Evolutionary conservation across 2,797 vertebrate species (phyloP).

Genomic region (Erethizon dorsatum): DNA sequence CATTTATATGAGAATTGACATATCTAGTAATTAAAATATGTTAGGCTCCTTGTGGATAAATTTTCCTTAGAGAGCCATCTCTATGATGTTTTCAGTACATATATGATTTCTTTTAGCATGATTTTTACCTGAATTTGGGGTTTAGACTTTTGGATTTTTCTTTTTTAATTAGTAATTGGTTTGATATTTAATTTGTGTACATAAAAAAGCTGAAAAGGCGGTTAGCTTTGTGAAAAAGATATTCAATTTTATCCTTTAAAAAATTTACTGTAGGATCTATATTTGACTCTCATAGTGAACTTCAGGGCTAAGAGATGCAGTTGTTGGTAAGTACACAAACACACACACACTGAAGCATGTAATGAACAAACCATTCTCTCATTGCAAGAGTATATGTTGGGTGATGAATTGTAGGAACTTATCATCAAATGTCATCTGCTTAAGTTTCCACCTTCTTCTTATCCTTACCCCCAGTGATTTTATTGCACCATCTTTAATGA

Average conservation of each 20-base stretch:
- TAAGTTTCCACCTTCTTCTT: background rate
- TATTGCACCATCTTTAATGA: background rate
- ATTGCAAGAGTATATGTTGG: background rate
- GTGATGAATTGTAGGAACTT: background rate
- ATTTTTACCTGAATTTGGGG: background rate
- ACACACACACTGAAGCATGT: background rate
- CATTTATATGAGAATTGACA: background rate
- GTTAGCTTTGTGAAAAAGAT: background rate
- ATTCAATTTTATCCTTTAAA: background rate
- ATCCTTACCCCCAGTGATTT: background rate
- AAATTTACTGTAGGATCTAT: background rate
- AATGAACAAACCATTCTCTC: background rate
- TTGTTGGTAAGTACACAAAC: background rate
- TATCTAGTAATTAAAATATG: background rate
- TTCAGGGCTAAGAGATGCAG: background rate
- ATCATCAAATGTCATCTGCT: background rate
- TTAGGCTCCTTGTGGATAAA: background rate
- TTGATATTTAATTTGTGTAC: background rate
- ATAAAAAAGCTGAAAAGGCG: background rate
- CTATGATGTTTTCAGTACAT: background rate
- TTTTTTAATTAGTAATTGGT: background rate
- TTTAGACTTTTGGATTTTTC: conserved; percentile 33
- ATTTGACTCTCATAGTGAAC: background rate
- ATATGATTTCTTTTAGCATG: background rate
- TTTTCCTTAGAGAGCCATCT: background rate